Percentiles rank a stretch among this genome's conserved stretches.
phyloP scores from a whole-genome alignment of 2,113 vertebrate species.

The Psittacus erithacus region DNA sequence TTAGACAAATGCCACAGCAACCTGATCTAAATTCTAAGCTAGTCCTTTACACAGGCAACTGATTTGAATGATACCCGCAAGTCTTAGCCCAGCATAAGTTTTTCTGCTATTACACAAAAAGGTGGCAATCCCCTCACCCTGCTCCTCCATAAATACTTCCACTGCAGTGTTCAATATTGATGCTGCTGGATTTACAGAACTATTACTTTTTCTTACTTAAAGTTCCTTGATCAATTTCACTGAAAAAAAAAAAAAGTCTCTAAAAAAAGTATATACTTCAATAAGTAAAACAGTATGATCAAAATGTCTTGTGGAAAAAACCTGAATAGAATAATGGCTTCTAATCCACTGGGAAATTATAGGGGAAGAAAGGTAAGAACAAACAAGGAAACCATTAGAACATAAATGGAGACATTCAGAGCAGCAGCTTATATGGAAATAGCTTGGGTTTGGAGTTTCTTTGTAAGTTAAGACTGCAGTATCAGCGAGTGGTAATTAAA shows the following conservation, averaged over 20 bases:
- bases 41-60: not conserved
- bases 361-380: not conserved
- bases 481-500: not conserved
- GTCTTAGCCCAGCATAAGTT: not conserved
- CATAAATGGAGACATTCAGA: not conserved
- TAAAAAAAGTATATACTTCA: not conserved
- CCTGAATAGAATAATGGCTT: not conserved
- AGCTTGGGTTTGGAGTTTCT: not conserved
- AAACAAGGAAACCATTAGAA: not conserved
- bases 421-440: not conserved
- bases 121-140: not conserved
- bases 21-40: not conserved
- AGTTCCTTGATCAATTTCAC: not conserved
- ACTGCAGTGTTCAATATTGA: not conserved
- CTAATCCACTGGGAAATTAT: not conserved
- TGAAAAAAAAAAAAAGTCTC: not conserved
- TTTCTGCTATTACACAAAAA: not conserved
- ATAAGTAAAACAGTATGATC: not conserved
- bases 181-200: not conserved
- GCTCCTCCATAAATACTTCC: not conserved
- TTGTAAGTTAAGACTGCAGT: not conserved
- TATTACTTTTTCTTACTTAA: not conserved
- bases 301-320: not conserved
- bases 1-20: not conserved
- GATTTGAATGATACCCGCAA: not conserved